Evolutionary conservation across 2,888 invertebrate species (phyloP), one percentile per base, ranked within the genome.

Genomic region (Slavum lentiscoides): DNA sequence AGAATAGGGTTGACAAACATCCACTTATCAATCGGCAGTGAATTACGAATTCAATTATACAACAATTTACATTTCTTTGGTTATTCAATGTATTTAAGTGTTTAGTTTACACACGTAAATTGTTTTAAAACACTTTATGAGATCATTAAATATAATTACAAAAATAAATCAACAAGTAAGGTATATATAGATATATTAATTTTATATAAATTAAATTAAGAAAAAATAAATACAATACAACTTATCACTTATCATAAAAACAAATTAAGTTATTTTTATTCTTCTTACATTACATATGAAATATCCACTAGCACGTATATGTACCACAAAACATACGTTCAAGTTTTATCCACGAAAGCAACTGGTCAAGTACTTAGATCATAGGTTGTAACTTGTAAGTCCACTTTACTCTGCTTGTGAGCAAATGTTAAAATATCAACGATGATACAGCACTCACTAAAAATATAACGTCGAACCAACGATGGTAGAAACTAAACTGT

Each of bases 391-490:
- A n/a, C n/a, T n/a, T n/a, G n/a, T 9, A 72, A 11, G 39, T 80
- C 80, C 7, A 80, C 72, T 72, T 80, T 80, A 72, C 80, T 80
- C 39, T 93, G 93, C 85, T 97, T 97, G 86, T 97, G 97, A 19
- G 98, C 97, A 84, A 99, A 89, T 88, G 98, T 98, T 80, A 99
- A 88, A 98, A 97, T 83, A 94, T 92, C 85, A 99, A 98, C 83
- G 97, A 97, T 21, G 96, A 95, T 61, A 99, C 87, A 0, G 99
- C 98, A 85, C 97, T 97, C 39, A 99, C 94, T 82, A 99, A 89
- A 87, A 99, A 99, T 86, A 99, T 99, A 7, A 99, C 98, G 87
- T 99, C 99, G 87, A 99, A 99, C 99, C 99, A 99, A 82, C 99
- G 91, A 87, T 99, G 99, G 86, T 99, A 99, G 89, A 99, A 99